Evolutionary conservation across 2,888 invertebrate genomes (phyloP).

Genomic region (Autographa pulchrina): DNA sequence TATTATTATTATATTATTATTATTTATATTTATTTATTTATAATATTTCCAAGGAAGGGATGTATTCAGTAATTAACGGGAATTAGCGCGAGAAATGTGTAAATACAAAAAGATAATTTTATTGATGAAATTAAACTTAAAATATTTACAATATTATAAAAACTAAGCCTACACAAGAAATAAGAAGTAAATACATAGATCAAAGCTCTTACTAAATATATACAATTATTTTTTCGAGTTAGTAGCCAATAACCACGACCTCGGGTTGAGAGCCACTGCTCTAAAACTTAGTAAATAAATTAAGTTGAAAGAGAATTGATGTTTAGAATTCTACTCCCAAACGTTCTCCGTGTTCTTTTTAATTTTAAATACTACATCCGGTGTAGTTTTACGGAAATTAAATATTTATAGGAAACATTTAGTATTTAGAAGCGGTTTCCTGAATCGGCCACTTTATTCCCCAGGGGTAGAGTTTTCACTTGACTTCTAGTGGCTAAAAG

Average conservation of each 20-base stretch:
- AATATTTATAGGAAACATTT: not conserved
- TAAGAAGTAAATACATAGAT: too few species aligned
- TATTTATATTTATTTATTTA: too few species aligned
- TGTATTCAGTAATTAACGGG: too few species aligned
- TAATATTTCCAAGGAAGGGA: too few species aligned
- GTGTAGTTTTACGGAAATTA: slow-evolving; percentile 3
- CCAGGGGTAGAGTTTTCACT: not conserved
- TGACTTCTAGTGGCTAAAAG: not conserved
- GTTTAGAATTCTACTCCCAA: slow-evolving; percentile 57
- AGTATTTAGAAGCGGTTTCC: not conserved
- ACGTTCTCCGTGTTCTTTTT: slow-evolving; percentile 28
- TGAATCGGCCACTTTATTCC: not conserved
- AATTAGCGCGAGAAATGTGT: too few species aligned
- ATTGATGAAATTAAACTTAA: too few species aligned
- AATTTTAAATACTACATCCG: slow-evolving; percentile 41
- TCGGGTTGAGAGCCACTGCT: not conserved
- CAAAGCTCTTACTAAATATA: too few species aligned
- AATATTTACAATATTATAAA: too few species aligned
- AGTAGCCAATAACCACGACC: not conserved
- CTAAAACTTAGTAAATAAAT: slow-evolving; percentile 66
- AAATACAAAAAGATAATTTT: too few species aligned
- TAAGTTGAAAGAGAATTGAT: slow-evolving; percentile 61
- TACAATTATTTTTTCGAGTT: too few species aligned
- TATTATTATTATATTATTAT: too few species aligned
- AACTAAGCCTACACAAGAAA: too few species aligned